A percentile compares a stretch with the other conserved stretches of the same genome.
phyloP scores from a whole-genome alignment of 2,113 vertebrate species.

The Corynorhinus townsendii region DNA sequence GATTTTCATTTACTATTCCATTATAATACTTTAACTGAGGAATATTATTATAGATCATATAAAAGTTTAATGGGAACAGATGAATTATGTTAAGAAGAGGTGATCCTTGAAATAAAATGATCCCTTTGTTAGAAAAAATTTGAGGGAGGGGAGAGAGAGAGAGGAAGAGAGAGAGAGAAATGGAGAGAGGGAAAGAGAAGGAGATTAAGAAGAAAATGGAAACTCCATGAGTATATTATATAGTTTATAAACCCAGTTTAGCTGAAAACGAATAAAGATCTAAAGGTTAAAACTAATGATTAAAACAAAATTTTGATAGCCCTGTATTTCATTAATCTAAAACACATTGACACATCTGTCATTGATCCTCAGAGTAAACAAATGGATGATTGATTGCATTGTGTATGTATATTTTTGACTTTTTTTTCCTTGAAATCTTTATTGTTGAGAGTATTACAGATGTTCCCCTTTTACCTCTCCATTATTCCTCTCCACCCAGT shows the following conservation, averaged over 20 bases:
- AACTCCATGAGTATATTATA: not conserved
- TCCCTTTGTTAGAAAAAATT: not conserved
- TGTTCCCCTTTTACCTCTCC: no score
- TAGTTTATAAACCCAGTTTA: not conserved
- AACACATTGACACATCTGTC: not conserved
- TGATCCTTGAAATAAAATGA: not conserved
- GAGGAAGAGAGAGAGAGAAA: not conserved
- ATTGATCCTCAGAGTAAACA: not conserved
- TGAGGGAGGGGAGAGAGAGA: not conserved
- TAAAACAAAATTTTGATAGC: constrained; percentile 1
- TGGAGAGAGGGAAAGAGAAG: no score
- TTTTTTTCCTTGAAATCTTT: no score
- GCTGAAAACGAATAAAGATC: not conserved
- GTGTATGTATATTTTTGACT: not conserved
- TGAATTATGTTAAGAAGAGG: not conserved
- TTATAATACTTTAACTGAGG: not conserved
- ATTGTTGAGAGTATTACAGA: no score
- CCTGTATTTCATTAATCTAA: not conserved
- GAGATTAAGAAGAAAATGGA: not conserved
- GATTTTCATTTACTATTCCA: not conserved
- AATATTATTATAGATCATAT: not conserved
- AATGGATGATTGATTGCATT: not conserved
- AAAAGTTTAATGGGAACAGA: not conserved
- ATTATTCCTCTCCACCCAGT: no score
- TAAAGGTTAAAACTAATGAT: constrained; percentile 27